Evolutionary conservation across 2,113 vertebrate genomes (phyloP).

Genomic region (Melierax canorus): DNA sequence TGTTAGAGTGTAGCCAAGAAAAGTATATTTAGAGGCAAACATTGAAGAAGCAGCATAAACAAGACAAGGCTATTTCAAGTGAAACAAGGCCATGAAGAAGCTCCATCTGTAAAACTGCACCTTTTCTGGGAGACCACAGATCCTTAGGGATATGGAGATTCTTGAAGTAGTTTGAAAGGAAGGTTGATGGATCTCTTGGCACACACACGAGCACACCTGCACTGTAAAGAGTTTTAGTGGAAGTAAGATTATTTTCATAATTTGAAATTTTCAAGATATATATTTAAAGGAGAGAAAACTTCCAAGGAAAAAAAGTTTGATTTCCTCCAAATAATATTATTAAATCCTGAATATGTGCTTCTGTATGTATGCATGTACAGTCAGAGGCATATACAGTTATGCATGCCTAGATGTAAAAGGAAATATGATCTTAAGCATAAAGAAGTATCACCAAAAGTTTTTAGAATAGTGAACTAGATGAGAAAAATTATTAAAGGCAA

Average conservation of each 20-base stretch:
- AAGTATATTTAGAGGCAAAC: neutral
- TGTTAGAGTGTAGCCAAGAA: neutral
- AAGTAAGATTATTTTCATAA: conserved; percentile 7
- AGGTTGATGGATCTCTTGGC: neutral
- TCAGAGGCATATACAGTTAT: neutral
- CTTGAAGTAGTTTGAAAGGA: neutral
- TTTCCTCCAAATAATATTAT: conserved; percentile 6
- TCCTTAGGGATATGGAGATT: neutral
- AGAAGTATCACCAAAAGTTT: neutral
- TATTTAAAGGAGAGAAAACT: neutral
- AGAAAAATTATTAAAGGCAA: neutral
- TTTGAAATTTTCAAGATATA: neutral
- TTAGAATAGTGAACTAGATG: neutral
- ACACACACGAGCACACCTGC: neutral
- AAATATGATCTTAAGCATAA: neutral
- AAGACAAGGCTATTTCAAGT: neutral
- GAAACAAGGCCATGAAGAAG: neutral
- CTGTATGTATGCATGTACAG: neutral
- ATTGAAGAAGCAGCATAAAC: neutral
- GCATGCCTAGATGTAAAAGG: neutral
- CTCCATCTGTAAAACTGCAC: neutral
- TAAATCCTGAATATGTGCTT: neutral
- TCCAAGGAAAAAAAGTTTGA: neutral
- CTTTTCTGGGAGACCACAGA: neutral
- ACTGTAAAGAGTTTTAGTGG: neutral